Evolutionary conservation across 2,113 vertebrate species (phyloP).

Genomic region (Vanacampus margaritifer): DNA sequence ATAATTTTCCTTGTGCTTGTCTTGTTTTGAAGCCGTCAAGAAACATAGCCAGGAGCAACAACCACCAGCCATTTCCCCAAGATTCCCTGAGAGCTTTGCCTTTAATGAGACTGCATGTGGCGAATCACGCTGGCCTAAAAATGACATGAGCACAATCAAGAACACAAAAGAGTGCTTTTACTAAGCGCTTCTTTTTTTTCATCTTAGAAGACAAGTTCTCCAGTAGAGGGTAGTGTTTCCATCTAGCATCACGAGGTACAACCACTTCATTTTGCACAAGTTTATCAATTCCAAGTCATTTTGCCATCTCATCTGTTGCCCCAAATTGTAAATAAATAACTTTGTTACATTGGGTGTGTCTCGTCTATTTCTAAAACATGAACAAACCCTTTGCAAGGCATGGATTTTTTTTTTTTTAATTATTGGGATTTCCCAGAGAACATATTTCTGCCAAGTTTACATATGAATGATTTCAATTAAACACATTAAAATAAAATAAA

Average conservation of each 20-base stretch:
- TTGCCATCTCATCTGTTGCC: not conserved
- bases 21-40: constrained; percentile 34
- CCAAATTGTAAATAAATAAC: not conserved
- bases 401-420: no score
- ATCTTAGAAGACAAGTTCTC: constrained; percentile 14
- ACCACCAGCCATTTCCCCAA: not conserved
- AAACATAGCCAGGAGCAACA: constrained; percentile 28
- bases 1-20: not conserved
- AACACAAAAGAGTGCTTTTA: not conserved
- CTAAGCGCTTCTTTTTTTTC: not conserved
- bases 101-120: not conserved
- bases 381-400: no score
- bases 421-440: no score
- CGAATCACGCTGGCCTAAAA: not conserved
- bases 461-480: no score
- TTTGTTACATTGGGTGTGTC: not conserved
- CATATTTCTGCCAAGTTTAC: no score
- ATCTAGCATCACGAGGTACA: not conserved
- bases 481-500: no score
- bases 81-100: not conserved
- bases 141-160: not conserved
- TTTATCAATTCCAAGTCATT: not conserved
- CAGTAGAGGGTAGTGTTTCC: constrained; percentile 53
- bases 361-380: not conserved
- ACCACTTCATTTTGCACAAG: not conserved